Conservation (phyloP, 2,888 invertebrate species). For the Ochropleura leucogaster region DNA sequence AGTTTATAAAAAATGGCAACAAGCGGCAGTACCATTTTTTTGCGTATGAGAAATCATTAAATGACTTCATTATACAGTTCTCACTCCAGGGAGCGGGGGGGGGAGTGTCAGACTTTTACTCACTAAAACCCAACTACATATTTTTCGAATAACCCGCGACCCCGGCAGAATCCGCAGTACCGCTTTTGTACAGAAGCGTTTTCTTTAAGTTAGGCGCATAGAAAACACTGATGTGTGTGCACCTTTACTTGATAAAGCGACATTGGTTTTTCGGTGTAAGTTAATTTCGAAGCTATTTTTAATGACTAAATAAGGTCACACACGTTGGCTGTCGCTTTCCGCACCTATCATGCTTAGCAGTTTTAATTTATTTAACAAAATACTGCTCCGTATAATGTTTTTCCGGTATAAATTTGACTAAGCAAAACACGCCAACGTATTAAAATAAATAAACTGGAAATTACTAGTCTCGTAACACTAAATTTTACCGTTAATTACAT, state of each 20-base stretch:
- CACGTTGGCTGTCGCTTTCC: not conserved
- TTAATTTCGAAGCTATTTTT: not conserved
- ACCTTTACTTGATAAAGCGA: not conserved
- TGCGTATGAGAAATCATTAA: too few relatives aligned
- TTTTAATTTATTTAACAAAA: conserved; percentile 14
- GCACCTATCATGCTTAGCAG: not conserved
- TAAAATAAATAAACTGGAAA: conserved; percentile 46
- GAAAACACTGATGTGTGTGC: not conserved
- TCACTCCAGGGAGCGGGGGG: too few relatives aligned
- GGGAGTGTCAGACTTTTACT: too few relatives aligned
- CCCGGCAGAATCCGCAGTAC: too few relatives aligned
- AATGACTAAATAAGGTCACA: not conserved
- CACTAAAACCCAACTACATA: too few relatives aligned
- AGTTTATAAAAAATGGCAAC: not conserved
- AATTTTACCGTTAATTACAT: conserved; percentile 30
- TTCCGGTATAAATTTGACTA: conserved; percentile 6
- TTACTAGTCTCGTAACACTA: conserved; percentile 17
- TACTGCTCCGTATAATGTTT: not conserved
- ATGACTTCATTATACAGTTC: too few relatives aligned
- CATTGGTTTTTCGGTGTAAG: not conserved
- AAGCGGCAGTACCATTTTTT: not conserved
- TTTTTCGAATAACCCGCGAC: too few relatives aligned
- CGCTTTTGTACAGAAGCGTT: not conserved
- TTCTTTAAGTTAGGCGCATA: not conserved
- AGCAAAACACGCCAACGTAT: conserved; percentile 24